These are phyloP conservation scores for Synanthedon andrenaeformis DNA, from an alignment of 2,888 invertebrate genomes.

Conservation along the genomic window DNA sequence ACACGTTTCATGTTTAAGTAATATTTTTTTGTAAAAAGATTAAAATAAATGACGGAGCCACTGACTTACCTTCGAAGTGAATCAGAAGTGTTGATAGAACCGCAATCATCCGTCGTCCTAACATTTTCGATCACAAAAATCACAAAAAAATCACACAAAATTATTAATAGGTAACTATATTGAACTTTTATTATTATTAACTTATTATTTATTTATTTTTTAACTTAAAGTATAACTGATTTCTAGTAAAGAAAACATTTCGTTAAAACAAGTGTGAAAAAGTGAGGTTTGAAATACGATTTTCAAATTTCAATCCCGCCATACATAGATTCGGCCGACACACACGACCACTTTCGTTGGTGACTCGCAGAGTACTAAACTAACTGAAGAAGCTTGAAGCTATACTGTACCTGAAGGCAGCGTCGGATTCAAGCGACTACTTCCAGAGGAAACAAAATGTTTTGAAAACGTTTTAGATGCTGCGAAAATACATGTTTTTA, in stretches of 20 bases:
- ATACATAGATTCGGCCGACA: neutral
- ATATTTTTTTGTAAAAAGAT: neutral
- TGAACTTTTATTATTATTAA: slow-evolving; percentile 3
- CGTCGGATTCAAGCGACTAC: neutral
- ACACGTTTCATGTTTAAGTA: neutral
- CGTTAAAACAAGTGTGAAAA: slow-evolving; percentile 4
- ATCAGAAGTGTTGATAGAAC: slow-evolving; percentile 34
- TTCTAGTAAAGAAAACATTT: neutral
- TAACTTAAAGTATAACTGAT: slow-evolving; percentile 6
- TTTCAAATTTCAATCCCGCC: slow-evolving; percentile 8
- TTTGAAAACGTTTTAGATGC: slow-evolving; percentile 11
- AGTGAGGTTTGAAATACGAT: neutral
- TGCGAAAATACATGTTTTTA: slow-evolving; percentile 8
- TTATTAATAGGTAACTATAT: too few relatives aligned
- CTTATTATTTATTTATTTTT: slow-evolving; percentile 1
- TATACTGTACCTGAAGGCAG: neutral
- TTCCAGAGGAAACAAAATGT: neutral
- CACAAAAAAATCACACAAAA: slow-evolving; percentile 20
- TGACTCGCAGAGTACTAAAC: slow-evolving; percentile 22
- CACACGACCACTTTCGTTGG: slow-evolving; percentile 14
- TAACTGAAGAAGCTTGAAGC: slow-evolving; percentile 19
- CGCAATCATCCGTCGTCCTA: slow-evolving; percentile 24
- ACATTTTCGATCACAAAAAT: slow-evolving; percentile 27
- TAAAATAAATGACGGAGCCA: slow-evolving; percentile 3
- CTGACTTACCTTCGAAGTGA: slow-evolving; percentile 46